These are phyloP conservation scores for Lytechinus pictus DNA, from an alignment of 35 echinoderm and acorn worm species.

Conservation along the genomic window DNA sequence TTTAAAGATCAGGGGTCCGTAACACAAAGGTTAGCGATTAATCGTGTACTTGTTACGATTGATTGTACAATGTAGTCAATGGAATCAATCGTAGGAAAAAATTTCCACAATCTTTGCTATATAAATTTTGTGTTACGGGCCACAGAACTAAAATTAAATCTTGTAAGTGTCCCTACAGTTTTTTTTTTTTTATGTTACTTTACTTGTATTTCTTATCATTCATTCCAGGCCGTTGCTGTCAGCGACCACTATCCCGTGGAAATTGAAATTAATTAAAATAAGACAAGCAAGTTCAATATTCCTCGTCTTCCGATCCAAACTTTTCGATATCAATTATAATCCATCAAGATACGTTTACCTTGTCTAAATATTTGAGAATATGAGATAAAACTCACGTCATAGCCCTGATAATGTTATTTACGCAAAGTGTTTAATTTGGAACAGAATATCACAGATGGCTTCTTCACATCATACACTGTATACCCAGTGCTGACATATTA, in stretches of 20 bases:
- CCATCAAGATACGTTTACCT: neutral
- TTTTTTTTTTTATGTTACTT: no score
- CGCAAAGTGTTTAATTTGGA: neutral
- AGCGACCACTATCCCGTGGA: constrained; percentile 91
- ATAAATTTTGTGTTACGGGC: no score
- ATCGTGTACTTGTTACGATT: no score
- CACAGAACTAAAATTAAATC: no score
- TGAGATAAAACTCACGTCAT: neutral
- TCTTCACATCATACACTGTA: neutral
- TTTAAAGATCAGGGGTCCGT: no score
- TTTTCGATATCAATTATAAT: neutral
- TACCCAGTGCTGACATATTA: neutral
- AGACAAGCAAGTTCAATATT: neutral
- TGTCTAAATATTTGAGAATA: neutral
- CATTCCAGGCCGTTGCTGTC: constrained; percentile 66
- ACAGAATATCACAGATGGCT: neutral
- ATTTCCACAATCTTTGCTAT: no score
- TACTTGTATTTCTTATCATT: no score
- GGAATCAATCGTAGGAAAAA: no score
- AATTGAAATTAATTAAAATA: constrained; percentile 48
- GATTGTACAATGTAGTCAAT: no score
- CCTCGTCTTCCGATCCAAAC: neutral
- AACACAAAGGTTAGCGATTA: no score
- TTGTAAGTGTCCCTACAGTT: no score
- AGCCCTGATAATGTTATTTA: neutral